These are phyloP conservation scores for Petrocephalus microphthalmus DNA, from an alignment of 2,113 vertebrate species.

Conservation along the genomic window DNA sequence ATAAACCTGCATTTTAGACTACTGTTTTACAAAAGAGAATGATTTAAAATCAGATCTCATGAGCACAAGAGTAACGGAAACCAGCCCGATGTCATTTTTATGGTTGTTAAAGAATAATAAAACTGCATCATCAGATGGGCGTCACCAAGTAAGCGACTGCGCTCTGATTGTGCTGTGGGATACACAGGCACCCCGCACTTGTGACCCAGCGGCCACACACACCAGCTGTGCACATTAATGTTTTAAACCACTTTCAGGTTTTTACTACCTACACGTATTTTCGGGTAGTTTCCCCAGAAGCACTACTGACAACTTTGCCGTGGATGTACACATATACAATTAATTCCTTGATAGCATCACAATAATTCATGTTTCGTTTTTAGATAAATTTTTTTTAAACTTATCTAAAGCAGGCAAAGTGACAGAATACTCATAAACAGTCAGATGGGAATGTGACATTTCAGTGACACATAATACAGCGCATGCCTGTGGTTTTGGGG, in stretches of 20 bases:
- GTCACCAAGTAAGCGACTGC: not conserved
- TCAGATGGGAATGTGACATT: not conserved
- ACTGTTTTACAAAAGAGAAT: not conserved
- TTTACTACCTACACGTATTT: not conserved
- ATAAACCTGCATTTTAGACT: not conserved
- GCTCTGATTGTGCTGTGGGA: not conserved
- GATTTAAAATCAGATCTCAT: not conserved
- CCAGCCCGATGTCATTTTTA: not conserved
- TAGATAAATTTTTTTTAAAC: not conserved
- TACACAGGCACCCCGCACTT: not conserved
- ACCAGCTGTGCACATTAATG: not conserved
- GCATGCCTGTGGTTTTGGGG: not conserved
- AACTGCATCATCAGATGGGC: not conserved
- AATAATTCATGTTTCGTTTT: not conserved
- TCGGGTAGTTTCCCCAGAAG: not conserved
- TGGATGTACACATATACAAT: not conserved
- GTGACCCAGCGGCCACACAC: not conserved
- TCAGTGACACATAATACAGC: not conserved
- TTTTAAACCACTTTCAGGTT: not conserved
- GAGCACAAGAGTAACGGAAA: not conserved
- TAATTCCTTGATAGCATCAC: not conserved
- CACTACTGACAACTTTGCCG: not conserved
- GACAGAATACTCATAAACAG: not conserved
- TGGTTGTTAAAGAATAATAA: not conserved
- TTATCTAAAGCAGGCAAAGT: not conserved